Evolutionary conservation across 2,888 invertebrate genomes (phyloP).

Genomic region (Eupithecia inturbata): DNA sequence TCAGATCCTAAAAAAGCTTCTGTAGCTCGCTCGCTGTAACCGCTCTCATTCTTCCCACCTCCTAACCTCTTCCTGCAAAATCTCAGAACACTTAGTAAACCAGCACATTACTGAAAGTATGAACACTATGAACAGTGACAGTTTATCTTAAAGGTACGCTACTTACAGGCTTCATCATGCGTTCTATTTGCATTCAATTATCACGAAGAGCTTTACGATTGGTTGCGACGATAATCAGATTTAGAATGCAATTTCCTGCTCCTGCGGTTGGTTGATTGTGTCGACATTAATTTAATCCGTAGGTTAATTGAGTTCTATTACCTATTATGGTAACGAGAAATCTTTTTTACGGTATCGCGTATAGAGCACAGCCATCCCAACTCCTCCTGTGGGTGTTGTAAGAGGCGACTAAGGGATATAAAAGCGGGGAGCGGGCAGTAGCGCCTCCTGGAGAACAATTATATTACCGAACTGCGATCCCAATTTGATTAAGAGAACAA

Average conservation of each 20-base stretch:
- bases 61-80: constrained; percentile 42
- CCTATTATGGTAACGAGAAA: background rate
- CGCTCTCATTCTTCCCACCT: constrained; percentile 33
- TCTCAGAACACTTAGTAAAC: constrained; percentile 49
- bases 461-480: too few relatives aligned
- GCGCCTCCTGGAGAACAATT: too few relatives aligned
- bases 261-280: constrained; percentile 5
- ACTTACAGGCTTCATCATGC: constrained; percentile 18
- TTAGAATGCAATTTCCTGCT: constrained; percentile 8
- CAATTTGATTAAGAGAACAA: too few relatives aligned
- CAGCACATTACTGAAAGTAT: constrained; percentile 43
- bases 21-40: constrained; percentile 31
- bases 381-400: too few relatives aligned
- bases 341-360: background rate
- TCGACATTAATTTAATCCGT: background rate
- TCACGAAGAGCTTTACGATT: background rate
- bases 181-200: constrained; percentile 24
- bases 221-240: constrained; percentile 4
- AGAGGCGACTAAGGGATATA: too few relatives aligned
- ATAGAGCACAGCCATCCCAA: too few relatives aligned
- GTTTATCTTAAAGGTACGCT: constrained; percentile 18
- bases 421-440: too few relatives aligned
- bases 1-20: background rate
- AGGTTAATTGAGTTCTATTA: background rate
- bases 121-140: constrained; percentile 44